Evolutionary conservation across 2,888 invertebrate genomes (phyloP), one percentile per base, ranked within the genome.

Genomic region (Tiphia femorata): DNA sequence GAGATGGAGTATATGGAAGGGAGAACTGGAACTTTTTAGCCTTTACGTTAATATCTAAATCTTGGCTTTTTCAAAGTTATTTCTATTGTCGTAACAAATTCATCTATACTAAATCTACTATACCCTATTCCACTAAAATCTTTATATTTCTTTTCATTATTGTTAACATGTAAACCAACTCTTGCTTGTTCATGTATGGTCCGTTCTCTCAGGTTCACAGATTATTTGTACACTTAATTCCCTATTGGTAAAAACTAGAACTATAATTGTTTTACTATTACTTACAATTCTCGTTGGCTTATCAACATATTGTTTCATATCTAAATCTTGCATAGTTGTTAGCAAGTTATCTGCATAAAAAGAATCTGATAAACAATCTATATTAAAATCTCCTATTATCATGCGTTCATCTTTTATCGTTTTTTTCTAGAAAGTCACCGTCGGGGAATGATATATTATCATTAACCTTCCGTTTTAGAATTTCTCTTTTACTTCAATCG

Each of bases 401-500:
- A 43, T 10, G 2, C 23, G n/a, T 17, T 23, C 37, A 3, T 44
- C 37, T 1, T 14, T 17, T 12, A 42, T n/a, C n/a, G n/a, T n/a
- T 12, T 35, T 38, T 12, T n/a, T 46, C 30, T 8, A 50, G 1
- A 29, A 37, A 27, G 8, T 27, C 27, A 42, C 42, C 43, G 50
- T 50, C 30, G 44, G 44, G 29, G 50, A 44, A 14, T 56, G 38
- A 27, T 56, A 56, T 12, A 56, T 14, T 20, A 29, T 40, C 19
- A 37, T 20, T 16, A 55, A 20, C 12, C 25, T 38, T 19, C 44
- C 44, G 25, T 50, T 55, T 37, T 5, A 49, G 16, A 10, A 1
- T 10, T 35, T 42, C 7, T 17, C 12, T 12, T 41, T 2, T n/a
- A n/a, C n/a, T n/a, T n/a, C n/a, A n/a, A n/a, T n/a, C n/a, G n/a